A percentile compares a stretch with the other conserved stretches of the same genome.
Evolutionary conservation across 1,140 invertebrate genomes (phyloP).

Genomic region (Drosophila parabipectinata): DNA sequence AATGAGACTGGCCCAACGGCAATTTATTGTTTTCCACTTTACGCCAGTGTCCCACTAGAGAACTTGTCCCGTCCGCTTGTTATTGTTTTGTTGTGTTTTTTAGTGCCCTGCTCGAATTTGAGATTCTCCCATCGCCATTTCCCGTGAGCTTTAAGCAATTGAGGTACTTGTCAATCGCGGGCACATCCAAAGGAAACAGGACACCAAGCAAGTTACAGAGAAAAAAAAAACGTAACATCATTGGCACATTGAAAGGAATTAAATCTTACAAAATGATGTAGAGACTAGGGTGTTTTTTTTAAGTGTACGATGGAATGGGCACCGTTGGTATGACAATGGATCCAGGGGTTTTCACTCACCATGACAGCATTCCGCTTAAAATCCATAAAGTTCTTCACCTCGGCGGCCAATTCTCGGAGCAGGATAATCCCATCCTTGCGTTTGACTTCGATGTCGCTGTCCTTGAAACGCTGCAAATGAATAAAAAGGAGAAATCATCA

Average conservation of each 20-base stretch:
- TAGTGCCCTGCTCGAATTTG: constrained; percentile 56
- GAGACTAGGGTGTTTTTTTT: background rate
- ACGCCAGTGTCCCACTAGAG: constrained; percentile 51
- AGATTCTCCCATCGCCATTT: constrained; percentile 12
- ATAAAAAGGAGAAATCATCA: constrained; percentile 18
- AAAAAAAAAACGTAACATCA: background rate
- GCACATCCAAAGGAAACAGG: constrained; percentile 14
- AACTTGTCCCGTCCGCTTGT: constrained; percentile 40
- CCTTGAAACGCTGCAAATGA: constrained; percentile 90
- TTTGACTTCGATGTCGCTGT: constrained; percentile 88
- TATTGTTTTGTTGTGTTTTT: constrained; percentile 64
- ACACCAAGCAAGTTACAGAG: background rate
- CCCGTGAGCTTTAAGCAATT: constrained; percentile 62
- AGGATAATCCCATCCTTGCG: constrained; percentile 93
- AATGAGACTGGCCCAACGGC: constrained; percentile 52
- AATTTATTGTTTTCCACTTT: constrained; percentile 80
- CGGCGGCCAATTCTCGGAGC: constrained; percentile 91
- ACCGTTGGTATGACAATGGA: background rate
- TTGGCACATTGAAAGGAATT: too few relatives aligned
- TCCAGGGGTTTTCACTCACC: constrained; percentile 86
- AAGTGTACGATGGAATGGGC: background rate
- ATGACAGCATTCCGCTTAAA: constrained; percentile 95
- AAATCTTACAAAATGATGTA: too few relatives aligned
- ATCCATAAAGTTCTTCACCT: constrained; percentile 95
- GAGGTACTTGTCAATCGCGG: constrained; percentile 72